Conservation (phyloP, 30 jellyfish, hydroid and myxozoan genomes). For the Nemopilema nomurai region DNA sequence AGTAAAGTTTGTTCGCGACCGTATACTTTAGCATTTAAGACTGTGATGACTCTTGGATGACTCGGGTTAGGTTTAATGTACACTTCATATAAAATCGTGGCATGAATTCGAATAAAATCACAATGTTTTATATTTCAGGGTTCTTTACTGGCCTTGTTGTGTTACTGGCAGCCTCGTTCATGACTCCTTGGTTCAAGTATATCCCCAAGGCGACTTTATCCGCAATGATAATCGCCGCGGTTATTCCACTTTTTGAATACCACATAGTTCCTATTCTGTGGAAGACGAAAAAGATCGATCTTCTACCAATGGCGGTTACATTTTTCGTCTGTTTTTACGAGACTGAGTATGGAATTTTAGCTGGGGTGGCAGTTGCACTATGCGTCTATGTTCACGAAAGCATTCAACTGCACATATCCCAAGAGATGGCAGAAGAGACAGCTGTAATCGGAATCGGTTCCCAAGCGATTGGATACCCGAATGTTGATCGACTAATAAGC, state of each 20-base stretch:
- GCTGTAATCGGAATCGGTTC: conserved; percentile 30
- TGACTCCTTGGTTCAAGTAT: conserved; percentile 64
- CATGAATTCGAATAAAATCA: too few species aligned
- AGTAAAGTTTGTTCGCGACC: too few species aligned
- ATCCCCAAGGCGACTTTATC: conserved; percentile 72
- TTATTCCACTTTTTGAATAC: conserved; percentile 60
- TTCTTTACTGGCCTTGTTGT: conserved; percentile 65
- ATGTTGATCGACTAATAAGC: conserved; percentile 46
- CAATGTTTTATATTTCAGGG: conserved; percentile 35
- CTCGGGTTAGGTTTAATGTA: too few species aligned
- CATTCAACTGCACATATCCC: conserved; percentile 40
- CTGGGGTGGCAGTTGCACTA: conserved; percentile 70
- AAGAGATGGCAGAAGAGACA: conserved; percentile 4
- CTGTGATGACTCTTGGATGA: too few species aligned
- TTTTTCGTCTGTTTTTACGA: conserved; percentile 69
- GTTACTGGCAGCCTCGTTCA: conserved; percentile 63
- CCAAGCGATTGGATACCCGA: conserved; percentile 50
- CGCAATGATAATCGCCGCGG: conserved; percentile 80
- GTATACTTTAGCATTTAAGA: too few species aligned
- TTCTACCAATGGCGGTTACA: conserved; percentile 49
- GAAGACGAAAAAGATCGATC: conserved; percentile 61
- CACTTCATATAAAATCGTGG: too few species aligned
- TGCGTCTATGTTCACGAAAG: conserved; percentile 31
- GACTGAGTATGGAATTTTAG: conserved; percentile 72
- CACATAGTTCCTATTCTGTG: conserved; percentile 51